These are phyloP conservation scores for Priocnemis perturbator DNA, from an alignment of 2,888 invertebrate genomes.

Conservation along the genomic window DNA sequence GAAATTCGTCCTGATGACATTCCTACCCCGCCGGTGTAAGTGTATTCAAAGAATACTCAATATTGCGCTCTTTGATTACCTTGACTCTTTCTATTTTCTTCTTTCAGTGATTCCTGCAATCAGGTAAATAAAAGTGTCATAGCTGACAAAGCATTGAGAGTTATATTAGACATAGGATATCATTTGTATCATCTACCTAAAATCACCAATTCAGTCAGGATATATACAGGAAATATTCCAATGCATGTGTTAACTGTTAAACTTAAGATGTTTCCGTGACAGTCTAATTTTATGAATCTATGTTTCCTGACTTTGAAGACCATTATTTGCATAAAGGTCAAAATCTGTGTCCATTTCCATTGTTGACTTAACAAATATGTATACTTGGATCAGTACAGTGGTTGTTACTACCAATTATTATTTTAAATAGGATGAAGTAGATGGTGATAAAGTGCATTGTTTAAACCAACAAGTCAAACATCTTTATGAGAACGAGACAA, in stretches of 20 bases:
- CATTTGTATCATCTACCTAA: conserved; percentile 17
- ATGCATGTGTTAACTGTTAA: too few species aligned
- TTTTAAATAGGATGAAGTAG: neutral
- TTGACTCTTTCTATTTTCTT: conserved; percentile 21
- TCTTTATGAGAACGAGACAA: conserved; percentile 6
- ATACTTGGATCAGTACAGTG: neutral
- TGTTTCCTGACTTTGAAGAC: neutral
- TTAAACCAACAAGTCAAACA: too few species aligned
- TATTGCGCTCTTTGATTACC: neutral
- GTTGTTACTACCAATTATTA: neutral
- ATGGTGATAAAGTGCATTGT: neutral
- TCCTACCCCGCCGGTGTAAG: conserved; percentile 62
- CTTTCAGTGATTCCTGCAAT: conserved; percentile 63
- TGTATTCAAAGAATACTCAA: conserved; percentile 17
- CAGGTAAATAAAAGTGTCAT: conserved; percentile 67
- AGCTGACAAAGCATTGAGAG: conserved; percentile 52
- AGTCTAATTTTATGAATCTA: neutral
- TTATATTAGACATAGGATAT: conserved; percentile 53
- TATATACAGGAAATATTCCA: neutral
- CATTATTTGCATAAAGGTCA: neutral
- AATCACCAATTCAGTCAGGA: neutral
- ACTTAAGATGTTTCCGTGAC: too few species aligned
- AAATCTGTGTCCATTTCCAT: neutral
- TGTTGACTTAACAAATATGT: too few species aligned
- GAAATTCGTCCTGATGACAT: conserved; percentile 73